A percentile compares a stretch with the other conserved stretches of the same genome.
These are phyloP conservation scores for Drosophila peninsularis DNA, from an alignment of 2,888 invertebrate species.

Conservation along the genomic window DNA sequence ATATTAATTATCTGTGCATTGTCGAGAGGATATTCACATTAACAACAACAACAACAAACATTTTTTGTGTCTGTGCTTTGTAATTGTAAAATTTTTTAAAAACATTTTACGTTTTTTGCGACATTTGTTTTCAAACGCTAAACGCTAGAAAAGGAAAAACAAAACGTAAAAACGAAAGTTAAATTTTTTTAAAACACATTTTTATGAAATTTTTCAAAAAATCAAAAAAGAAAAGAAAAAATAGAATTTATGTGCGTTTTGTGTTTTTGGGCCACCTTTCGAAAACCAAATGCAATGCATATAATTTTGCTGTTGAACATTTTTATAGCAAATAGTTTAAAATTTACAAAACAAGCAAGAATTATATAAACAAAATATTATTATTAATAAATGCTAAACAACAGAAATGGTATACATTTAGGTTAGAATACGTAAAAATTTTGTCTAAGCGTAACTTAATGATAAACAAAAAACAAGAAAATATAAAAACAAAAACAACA, in stretches of 20 bases:
- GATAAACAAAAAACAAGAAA: slow-evolving; percentile 56
- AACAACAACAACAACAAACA: slow-evolving; percentile 30
- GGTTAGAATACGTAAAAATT: slow-evolving; percentile 78
- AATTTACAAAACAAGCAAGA: slow-evolving; percentile 61
- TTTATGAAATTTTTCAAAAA: slow-evolving; percentile 44
- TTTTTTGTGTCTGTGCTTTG: slow-evolving; percentile 64
- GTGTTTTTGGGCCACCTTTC: slow-evolving; percentile 56
- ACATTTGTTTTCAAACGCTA: slow-evolving; percentile 45
- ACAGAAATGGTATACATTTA: slow-evolving; percentile 72
- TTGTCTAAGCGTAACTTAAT: slow-evolving; percentile 76
- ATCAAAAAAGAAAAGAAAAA: background rate
- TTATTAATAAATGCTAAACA: slow-evolving; percentile 27
- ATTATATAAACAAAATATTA: slow-evolving; percentile 35
- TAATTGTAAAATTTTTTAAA: slow-evolving; percentile 63
- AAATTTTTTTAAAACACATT: slow-evolving; percentile 38
- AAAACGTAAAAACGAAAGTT: slow-evolving; percentile 15
- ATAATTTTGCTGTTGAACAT: slow-evolving; percentile 68
- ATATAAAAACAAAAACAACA: slow-evolving; percentile 34
- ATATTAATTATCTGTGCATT: slow-evolving; percentile 48
- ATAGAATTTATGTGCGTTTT: slow-evolving; percentile 42
- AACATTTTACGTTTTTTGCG: slow-evolving; percentile 48
- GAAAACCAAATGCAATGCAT: slow-evolving; percentile 48
- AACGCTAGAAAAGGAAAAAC: slow-evolving; percentile 3
- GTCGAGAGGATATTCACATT: slow-evolving; percentile 44
- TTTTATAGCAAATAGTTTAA: slow-evolving; percentile 71